Percentiles rank a stretch among this genome's conserved stretches.
These are phyloP conservation scores for Nebria ingens DNA, from an alignment of 1,140 invertebrate genomes.

Conservation along the genomic window DNA sequence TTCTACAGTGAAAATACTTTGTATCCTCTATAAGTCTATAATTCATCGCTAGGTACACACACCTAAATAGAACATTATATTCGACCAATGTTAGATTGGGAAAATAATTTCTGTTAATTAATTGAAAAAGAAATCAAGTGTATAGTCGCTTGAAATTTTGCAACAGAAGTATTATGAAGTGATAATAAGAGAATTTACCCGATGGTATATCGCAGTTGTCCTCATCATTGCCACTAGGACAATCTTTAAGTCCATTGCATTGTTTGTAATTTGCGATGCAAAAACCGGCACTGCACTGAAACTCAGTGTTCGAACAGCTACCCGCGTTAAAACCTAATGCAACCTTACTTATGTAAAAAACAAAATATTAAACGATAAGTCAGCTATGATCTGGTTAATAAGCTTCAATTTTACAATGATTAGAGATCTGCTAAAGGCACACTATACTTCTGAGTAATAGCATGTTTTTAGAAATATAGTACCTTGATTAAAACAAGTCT, in stretches of 20 bases:
- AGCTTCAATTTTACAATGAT: too few relatives aligned
- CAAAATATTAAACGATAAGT: not conserved
- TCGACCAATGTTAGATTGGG: too few relatives aligned
- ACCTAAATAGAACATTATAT: too few relatives aligned
- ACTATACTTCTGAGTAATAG: too few relatives aligned
- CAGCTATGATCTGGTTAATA: too few relatives aligned
- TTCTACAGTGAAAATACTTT: slow-evolving; percentile 3
- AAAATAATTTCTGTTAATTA: too few relatives aligned
- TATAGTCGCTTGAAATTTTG: not conserved
- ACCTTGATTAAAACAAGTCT: too few relatives aligned
- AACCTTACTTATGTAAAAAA: not conserved
- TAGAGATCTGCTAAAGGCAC: too few relatives aligned
- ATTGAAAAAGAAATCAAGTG: too few relatives aligned
- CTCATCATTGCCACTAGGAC: slow-evolving; percentile 56
- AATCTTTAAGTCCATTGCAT: slow-evolving; percentile 56
- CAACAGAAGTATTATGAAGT: not conserved
- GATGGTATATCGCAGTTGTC: slow-evolving; percentile 41
- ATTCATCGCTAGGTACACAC: too few relatives aligned
- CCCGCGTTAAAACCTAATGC: slow-evolving; percentile 11
- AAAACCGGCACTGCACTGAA: slow-evolving; percentile 50
- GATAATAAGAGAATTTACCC: slow-evolving; percentile 10
- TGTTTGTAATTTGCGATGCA: slow-evolving; percentile 50
- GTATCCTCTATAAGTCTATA: too few relatives aligned
- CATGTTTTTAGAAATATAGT: too few relatives aligned
- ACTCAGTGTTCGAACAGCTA: slow-evolving; percentile 41